Evolutionary conservation across 2,888 invertebrate species (phyloP).

Genomic region (Ormyrus rosae): DNA sequence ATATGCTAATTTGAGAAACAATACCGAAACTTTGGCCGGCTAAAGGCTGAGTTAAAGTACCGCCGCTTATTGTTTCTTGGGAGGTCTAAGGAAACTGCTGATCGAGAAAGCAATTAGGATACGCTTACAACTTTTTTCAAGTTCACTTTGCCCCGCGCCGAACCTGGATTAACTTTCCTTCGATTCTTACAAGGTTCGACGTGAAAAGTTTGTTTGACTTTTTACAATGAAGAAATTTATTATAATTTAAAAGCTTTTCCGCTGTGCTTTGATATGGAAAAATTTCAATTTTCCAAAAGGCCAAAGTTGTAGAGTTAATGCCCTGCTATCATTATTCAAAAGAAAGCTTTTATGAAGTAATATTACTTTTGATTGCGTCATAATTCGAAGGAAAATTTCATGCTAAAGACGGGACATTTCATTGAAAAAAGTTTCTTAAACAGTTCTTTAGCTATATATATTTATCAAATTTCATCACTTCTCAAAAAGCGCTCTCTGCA

Average conservation of each 20-base stretch:
- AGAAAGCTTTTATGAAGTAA: no score
- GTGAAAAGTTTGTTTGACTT: not conserved
- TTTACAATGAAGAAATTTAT: constrained; percentile 4
- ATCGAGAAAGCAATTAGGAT: constrained; percentile 16
- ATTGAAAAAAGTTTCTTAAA: no score
- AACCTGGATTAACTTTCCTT: not conserved
- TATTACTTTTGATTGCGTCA: no score
- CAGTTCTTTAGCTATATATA: no score
- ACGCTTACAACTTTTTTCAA: constrained; percentile 16
- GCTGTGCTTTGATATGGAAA: constrained; percentile 1
- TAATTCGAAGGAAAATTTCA: no score
- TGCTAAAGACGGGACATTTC: no score
- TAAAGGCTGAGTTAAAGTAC: not conserved
- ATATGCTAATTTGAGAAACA: no score
- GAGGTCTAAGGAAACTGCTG: constrained; percentile 1
- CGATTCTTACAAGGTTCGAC: not conserved
- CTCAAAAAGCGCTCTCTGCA: no score
- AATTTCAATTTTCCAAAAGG: constrained; percentile 1
- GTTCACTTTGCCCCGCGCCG: not conserved
- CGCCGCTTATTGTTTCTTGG: constrained; percentile 10
- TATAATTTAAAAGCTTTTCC: not conserved
- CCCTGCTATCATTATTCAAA: no score
- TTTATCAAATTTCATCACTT: no score
- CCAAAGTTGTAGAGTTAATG: not conserved
- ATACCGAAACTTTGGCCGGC: not conserved